A percentile compares a stretch with the other conserved stretches of the same genome.
Evolutionary conservation across 2,113 vertebrate genomes (phyloP).

Genomic region (Antigone vipio): DNA sequence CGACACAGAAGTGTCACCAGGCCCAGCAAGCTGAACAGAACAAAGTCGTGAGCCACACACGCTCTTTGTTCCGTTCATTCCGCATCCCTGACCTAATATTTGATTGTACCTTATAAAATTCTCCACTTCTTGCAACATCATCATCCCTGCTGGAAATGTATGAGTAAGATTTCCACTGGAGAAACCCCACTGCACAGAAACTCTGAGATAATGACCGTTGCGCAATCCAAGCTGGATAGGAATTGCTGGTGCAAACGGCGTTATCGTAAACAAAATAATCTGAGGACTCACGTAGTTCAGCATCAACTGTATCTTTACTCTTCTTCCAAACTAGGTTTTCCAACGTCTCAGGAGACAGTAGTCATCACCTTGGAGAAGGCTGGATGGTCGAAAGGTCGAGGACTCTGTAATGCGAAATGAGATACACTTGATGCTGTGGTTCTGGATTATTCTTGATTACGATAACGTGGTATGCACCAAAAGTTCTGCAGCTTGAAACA

Average conservation of each 20-base stretch:
- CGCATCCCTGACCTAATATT: background rate
- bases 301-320: constrained; percentile 53
- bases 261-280: constrained; percentile 3
- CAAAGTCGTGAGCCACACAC: accelerated
- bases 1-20: background rate
- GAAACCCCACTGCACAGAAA: constrained; percentile 16
- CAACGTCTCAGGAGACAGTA: constrained; percentile 63
- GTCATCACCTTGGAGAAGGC: constrained; percentile 55
- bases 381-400: constrained; percentile 49
- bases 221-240: background rate
- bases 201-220: background rate
- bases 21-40: background rate
- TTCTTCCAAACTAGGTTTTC: constrained; percentile 69
- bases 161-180: background rate
- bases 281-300: constrained; percentile 59
- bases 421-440: background rate
- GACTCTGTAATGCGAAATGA: constrained; percentile 36
- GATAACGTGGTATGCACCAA: background rate
- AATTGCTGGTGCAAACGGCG: background rate
- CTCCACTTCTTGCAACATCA: background rate
- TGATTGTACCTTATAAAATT: background rate
- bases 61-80: background rate
- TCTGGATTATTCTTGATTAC: background rate
- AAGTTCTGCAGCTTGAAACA: background rate
- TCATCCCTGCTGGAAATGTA: background rate